Conservation (phyloP, 2,113 vertebrate species). For the Percina caprodes region DNA sequence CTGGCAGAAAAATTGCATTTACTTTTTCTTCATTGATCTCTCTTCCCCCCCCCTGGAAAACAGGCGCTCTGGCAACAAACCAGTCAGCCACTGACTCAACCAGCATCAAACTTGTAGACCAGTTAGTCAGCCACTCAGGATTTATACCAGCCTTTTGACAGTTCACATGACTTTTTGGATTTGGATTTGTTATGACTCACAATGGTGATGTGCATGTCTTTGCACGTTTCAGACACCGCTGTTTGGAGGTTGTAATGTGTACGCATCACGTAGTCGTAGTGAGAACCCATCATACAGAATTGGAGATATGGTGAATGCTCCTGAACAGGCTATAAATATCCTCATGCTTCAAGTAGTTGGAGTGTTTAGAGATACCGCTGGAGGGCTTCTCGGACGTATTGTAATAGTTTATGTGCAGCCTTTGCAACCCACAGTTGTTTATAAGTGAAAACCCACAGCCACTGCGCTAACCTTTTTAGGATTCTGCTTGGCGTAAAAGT, state of each 20-base stretch:
- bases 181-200: conserved; percentile 50
- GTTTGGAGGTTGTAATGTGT: conserved; percentile 20
- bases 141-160: conserved; percentile 59
- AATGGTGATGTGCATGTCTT: conserved; percentile 35
- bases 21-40: too few species aligned
- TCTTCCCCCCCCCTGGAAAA: not conserved
- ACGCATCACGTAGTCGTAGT: not conserved
- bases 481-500: not conserved
- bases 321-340: conserved; percentile 64
- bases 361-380: conserved; percentile 56
- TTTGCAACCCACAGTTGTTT: conserved; percentile 46
- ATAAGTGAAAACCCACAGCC: conserved; percentile 40
- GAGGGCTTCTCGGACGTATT: conserved; percentile 27
- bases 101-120: conserved; percentile 28
- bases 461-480: not conserved
- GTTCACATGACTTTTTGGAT: conserved; percentile 34
- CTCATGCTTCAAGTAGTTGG: conserved; percentile 50
- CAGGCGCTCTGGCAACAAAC: not conserved
- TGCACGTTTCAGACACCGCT: conserved; percentile 21
- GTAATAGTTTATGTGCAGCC: conserved; percentile 21
- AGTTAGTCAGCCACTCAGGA: conserved; percentile 18
- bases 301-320: conserved; percentile 35
- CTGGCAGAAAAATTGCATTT: too few species aligned
- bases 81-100: conserved; percentile 9
- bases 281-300: conserved; percentile 2